phyloP scores from a whole-genome alignment of 1,140 invertebrate genomes.

The Brachionus rubens region DNA sequence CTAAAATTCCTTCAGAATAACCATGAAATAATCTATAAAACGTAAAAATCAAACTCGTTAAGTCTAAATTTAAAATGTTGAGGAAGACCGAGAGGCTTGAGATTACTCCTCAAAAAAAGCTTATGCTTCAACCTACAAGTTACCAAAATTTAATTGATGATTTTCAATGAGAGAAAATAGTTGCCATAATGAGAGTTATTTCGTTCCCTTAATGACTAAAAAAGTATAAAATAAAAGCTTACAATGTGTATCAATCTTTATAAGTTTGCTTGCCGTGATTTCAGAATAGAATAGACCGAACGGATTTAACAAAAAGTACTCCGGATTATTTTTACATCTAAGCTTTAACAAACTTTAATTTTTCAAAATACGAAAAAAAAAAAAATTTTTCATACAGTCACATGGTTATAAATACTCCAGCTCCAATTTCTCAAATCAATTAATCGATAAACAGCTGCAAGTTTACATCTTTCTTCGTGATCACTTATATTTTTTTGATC shows the following conservation, averaged over 20 bases:
- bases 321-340: constrained; percentile 86
- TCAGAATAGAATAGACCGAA: constrained; percentile 93
- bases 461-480: constrained; percentile 64
- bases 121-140: too few species aligned
- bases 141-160: too few species aligned
- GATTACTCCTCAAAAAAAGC: too few species aligned
- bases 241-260: constrained; percentile 74
- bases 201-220: constrained; percentile 51
- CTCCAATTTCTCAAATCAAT: constrained; percentile 95
- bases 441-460: constrained; percentile 90
- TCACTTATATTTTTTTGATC: neutral
- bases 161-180: neutral
- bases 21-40: too few species aligned
- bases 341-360: constrained; percentile 63
- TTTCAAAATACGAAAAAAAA: too few species aligned
- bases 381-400: constrained; percentile 66
- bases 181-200: too few species aligned
- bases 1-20: too few species aligned
- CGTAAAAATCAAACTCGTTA: too few species aligned
- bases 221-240: neutral
- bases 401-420: constrained; percentile 75
- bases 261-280: constrained; percentile 87
- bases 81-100: too few species aligned
- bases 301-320: constrained; percentile 93
- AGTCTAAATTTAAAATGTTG: too few species aligned